Percentiles rank a stretch among this genome's conserved stretches.
phyloP scores from a whole-genome alignment of 1,140 invertebrate species.

The Diplogasteroides magnus region DNA sequence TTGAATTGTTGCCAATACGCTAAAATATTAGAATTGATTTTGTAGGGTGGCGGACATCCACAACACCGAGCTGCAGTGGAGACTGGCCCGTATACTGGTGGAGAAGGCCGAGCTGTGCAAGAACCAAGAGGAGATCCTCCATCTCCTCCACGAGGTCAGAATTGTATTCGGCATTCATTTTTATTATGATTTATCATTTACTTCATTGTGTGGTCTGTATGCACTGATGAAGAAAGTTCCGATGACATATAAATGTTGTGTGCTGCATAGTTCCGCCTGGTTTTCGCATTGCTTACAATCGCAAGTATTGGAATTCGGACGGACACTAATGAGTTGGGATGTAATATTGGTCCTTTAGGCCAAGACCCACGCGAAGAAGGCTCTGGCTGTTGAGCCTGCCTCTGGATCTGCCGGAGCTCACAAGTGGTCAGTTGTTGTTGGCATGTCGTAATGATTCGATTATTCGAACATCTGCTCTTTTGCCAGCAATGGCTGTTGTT shows the following conservation, averaged over 20 bases:
- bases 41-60: constrained; percentile 33
- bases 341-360: too few species aligned
- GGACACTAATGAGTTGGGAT: too few species aligned
- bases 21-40: not conserved
- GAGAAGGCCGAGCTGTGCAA: constrained; percentile 34
- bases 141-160: constrained; percentile 25
- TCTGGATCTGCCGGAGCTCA: constrained; percentile 35
- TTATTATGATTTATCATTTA: not conserved
- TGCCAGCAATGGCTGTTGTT: not conserved
- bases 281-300: too few species aligned
- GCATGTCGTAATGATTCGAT: constrained; percentile 1
- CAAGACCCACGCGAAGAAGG: constrained; percentile 40
- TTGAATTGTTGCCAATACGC: not conserved
- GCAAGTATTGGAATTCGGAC: too few species aligned
- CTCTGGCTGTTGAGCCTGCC: constrained; percentile 36
- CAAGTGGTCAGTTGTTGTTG: constrained; percentile 36
- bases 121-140: constrained; percentile 24
- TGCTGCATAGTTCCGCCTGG: too few species aligned
- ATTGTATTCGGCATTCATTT: not conserved
- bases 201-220: constrained; percentile 5
- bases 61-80: constrained; percentile 39
- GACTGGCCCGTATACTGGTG: constrained; percentile 35
- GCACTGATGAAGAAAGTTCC: too few species aligned
- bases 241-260: too few species aligned
- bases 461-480: not conserved